phyloP scores from a whole-genome alignment of 1,140 invertebrate genomes.

The Aphaenogaster rudis region DNA sequence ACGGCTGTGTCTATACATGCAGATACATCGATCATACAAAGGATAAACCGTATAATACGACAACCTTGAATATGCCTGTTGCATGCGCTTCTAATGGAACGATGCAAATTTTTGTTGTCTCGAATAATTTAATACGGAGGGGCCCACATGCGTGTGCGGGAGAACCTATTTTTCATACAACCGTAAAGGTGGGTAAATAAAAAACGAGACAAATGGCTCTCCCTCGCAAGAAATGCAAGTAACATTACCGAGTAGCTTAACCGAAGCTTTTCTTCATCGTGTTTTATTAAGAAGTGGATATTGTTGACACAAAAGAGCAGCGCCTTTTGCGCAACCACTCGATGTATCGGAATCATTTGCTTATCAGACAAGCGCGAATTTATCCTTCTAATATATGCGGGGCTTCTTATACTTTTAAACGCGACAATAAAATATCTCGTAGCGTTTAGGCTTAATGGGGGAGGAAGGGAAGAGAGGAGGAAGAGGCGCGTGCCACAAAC shows the following conservation, averaged over 20 bases:
- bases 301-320: neutral
- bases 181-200: neutral
- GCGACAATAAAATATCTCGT: slow-evolving; percentile 14
- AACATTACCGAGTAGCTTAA: neutral
- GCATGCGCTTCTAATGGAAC: neutral
- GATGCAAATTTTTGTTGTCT: slow-evolving; percentile 29
- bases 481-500: slow-evolving; percentile 56
- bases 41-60: slow-evolving; percentile 10
- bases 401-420: slow-evolving; percentile 3
- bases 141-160: no score
- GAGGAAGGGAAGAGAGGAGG: neutral
- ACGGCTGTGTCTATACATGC: no score
- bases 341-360: neutral
- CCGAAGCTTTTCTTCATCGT: neutral
- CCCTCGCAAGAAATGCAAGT: neutral
- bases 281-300: neutral
- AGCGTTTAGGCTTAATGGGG: neutral
- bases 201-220: neutral
- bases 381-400: slow-evolving; percentile 52
- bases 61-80: neutral
- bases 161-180: neutral
- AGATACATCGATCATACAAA: slow-evolving; percentile 15
- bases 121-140: slow-evolving; percentile 21
- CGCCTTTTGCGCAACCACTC: neutral
- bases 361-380: slow-evolving; percentile 12